Percentiles rank a stretch among this genome's conserved stretches.
Evolutionary conservation across 2,888 invertebrate genomes (phyloP).

Genomic region (Drosophila recens): DNA sequence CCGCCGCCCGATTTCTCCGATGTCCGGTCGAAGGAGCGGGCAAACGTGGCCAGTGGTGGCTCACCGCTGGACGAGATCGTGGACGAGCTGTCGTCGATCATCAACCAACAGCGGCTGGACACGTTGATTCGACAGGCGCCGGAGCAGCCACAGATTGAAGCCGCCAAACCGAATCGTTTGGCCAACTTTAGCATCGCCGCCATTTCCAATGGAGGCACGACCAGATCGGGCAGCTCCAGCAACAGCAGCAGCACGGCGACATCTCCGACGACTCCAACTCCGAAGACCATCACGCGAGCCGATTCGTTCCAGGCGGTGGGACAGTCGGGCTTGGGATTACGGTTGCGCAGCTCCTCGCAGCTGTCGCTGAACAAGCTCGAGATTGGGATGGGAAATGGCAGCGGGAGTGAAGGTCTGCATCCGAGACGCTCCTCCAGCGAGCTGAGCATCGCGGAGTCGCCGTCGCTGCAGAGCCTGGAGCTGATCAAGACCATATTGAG

Average conservation of each 20-base stretch:
- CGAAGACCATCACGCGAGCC: constrained; percentile 68
- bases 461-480: constrained; percentile 84
- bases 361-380: constrained; percentile 80
- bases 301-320: constrained; percentile 82
- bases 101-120: constrained; percentile 79
- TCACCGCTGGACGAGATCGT: constrained; percentile 81
- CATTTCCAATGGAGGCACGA: constrained; percentile 18
- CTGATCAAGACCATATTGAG: constrained; percentile 84
- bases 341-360: constrained; percentile 82
- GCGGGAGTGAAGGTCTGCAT: constrained; percentile 45
- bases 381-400: constrained; percentile 34
- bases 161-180: constrained; percentile 81
- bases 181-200: constrained; percentile 81
- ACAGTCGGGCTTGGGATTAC: constrained; percentile 22
- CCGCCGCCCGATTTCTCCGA: constrained; percentile 85
- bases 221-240: constrained; percentile 22
- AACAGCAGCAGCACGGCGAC: constrained; percentile 24
- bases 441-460: constrained; percentile 84
- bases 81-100: constrained; percentile 76
- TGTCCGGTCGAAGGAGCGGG: constrained; percentile 36
- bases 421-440: constrained; percentile 84
- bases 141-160: constrained; percentile 70
- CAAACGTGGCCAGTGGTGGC: neutral
- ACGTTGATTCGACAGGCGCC: constrained; percentile 71
- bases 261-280: constrained; percentile 24